Base-by-base conservation (phyloP, 2,113 vertebrate species). In the Alaudala cheleensis region DNA sequence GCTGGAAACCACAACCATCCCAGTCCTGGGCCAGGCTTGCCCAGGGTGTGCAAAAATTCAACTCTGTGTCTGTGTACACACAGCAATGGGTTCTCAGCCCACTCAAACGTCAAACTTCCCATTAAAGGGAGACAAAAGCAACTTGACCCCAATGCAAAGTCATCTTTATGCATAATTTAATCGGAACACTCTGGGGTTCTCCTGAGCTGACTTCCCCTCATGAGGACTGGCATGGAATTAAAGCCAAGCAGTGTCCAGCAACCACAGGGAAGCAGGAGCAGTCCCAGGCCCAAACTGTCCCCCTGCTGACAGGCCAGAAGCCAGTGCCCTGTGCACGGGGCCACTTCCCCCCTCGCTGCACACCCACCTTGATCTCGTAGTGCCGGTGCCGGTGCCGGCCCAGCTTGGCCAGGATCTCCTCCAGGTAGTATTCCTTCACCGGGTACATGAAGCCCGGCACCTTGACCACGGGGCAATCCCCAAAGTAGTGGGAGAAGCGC, bases 381-480 rank as follows among this genome's bases (percentile, higher is more conserved):
- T 97, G 97, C 10, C 96, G 96, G 81, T 97, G 97, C 17, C 97
- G 88, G 66, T 98, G 97, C 28, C 98, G 97, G 53, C 99, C 98
- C 96, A 99, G 97, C 96, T 98, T 98, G 70, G 86, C 96, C 90
- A 99, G 90, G 91, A 99, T 98, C n/a, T 99, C 99, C 94, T 99
- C 99, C 96, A 99, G 96, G 93, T 99, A 99, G 58, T 97, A 96
- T n/a, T 99, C 98, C 93, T 91, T 98, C 76, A 99, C 99, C 0
- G 99, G 99, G 93, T 99, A 99, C 99, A 99, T 99, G 97, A 99
- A 99, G 1, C 99, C 99, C 0, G 99, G 99, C 69, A 99, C 98
- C 56, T 98, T 98, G 60, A 99, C 97, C 14, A 99, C 97, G 0
- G 98, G 98, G 84, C 99, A 99, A 45, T 98, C 98, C 15, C 98